phyloP scores from a whole-genome alignment of 2,113 vertebrate genomes.

The Poecilia latipinna region DNA sequence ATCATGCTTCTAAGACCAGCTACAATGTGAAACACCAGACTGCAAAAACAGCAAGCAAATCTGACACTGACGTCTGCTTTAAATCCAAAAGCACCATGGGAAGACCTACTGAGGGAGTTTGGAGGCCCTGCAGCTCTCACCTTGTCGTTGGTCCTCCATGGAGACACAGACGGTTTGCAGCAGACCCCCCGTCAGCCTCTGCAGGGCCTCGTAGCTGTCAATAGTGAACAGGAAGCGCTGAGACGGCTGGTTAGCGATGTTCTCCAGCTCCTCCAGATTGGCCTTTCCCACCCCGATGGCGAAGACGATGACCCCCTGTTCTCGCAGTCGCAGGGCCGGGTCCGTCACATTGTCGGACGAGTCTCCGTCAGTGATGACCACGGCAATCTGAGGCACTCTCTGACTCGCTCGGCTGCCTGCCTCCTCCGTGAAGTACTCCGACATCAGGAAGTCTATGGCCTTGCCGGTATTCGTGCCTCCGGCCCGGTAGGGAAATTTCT shows the following conservation, averaged over 20 bases:
- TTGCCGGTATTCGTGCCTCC: constrained; percentile 79
- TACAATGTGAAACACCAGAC: too few relatives aligned
- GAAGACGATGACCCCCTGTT: constrained; percentile 78
- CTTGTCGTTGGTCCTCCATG: constrained; percentile 76
- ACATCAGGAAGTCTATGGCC: constrained; percentile 79
- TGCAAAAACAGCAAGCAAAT: too few relatives aligned
- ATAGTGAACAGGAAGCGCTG: constrained; percentile 75
- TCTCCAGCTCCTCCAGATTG: constrained; percentile 60
- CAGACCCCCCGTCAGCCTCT: constrained; percentile 59
- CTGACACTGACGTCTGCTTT: too few relatives aligned
- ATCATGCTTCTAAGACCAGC: too few relatives aligned
- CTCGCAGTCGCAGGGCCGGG: constrained; percentile 70
- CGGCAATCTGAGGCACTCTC: constrained; percentile 80
- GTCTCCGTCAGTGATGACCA: constrained; percentile 83
- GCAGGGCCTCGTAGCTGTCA: constrained; percentile 74
- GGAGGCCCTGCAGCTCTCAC: constrained; percentile 14
- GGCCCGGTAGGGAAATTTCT: constrained; percentile 62
- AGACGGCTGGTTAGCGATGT: constrained; percentile 80
- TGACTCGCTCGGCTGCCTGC: constrained; percentile 71
- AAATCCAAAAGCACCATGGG: too few relatives aligned
- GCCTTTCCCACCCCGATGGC: constrained; percentile 77
- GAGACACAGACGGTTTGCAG: constrained; percentile 78
- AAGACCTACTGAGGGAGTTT: background rate
- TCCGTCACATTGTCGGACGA: constrained; percentile 75
- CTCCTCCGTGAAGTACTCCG: constrained; percentile 69